phyloP scores from a whole-genome alignment of 2,797 vertebrate species.

The Pyrocephalus nanus region DNA sequence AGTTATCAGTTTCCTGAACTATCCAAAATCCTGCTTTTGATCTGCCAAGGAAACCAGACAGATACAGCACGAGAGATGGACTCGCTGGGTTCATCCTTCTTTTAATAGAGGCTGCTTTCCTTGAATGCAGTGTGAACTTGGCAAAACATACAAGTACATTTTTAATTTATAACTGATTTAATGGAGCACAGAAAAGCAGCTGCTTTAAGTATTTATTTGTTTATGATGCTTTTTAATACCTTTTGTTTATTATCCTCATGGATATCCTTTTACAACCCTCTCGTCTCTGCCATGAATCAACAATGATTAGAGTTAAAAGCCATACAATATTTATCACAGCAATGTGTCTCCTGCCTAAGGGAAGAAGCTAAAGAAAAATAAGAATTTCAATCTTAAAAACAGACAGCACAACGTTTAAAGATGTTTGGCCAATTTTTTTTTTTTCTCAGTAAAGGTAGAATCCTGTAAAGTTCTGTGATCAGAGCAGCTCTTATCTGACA shows the following conservation, averaged over 20 bases:
- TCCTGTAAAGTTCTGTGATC: background rate
- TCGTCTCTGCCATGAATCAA: background rate
- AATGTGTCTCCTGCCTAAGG: background rate
- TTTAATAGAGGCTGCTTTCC: background rate
- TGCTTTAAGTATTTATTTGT: conserved; percentile 42
- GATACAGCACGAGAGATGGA: background rate
- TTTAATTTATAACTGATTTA: conserved; percentile 22
- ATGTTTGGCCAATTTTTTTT: background rate
- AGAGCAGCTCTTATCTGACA: background rate
- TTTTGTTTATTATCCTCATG: conserved; percentile 8
- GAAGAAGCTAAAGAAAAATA: background rate
- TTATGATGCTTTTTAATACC: conserved; percentile 30
- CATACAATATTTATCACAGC: background rate
- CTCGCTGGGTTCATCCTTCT: background rate
- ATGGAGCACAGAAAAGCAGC: background rate
- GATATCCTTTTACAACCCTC: background rate
- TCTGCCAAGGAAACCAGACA: background rate
- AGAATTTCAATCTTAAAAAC: background rate
- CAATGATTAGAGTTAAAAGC: conserved; percentile 20
- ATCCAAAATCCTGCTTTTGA: background rate
- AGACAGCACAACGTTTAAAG: background rate
- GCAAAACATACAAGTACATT: background rate
- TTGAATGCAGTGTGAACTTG: background rate
- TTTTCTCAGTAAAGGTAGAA: background rate
- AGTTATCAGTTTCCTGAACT: background rate